Evolutionary conservation across 2,797 vertebrate species (phyloP).

Genomic region (Ciconia nigra): DNA sequence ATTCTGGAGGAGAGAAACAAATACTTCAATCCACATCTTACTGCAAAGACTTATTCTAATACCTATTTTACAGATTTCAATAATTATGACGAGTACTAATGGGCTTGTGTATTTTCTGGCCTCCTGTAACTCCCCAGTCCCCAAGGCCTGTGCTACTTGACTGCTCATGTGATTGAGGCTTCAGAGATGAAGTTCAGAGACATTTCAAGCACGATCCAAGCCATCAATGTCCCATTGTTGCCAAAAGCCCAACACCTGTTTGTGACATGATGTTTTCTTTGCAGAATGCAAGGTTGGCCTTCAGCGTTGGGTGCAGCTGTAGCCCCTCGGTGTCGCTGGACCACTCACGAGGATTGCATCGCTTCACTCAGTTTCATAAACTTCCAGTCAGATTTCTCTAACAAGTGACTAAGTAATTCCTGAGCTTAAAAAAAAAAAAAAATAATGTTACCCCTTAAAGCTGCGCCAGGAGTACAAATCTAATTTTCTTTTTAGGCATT

Average conservation of each 20-base stretch:
- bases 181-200: conserved; percentile 57
- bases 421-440: not conserved
- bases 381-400: conserved; percentile 10
- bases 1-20: conserved; percentile 98
- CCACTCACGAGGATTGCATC: not conserved
- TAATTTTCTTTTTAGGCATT: not conserved
- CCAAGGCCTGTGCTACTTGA: conserved; percentile 59
- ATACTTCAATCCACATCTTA: conserved; percentile 96
- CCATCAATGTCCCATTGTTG: conserved; percentile 46
- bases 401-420: not conserved
- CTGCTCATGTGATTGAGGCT: conserved; percentile 59
- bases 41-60: conserved; percentile 95
- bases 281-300: conserved; percentile 3
- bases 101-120: conserved; percentile 33
- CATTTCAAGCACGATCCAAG: conserved; percentile 69
- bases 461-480: not conserved
- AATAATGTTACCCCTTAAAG: not conserved
- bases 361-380: not conserved
- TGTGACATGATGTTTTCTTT: conserved; percentile 31
- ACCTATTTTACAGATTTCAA: conserved; percentile 98
- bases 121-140: conserved; percentile 46
- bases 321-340: not conserved
- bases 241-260: conserved; percentile 30
- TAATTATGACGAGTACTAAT: conserved; percentile 96
- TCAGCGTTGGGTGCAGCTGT: not conserved